Conservation (phyloP, 2,888 invertebrate species). For the Pemphredon lugubris region DNA sequence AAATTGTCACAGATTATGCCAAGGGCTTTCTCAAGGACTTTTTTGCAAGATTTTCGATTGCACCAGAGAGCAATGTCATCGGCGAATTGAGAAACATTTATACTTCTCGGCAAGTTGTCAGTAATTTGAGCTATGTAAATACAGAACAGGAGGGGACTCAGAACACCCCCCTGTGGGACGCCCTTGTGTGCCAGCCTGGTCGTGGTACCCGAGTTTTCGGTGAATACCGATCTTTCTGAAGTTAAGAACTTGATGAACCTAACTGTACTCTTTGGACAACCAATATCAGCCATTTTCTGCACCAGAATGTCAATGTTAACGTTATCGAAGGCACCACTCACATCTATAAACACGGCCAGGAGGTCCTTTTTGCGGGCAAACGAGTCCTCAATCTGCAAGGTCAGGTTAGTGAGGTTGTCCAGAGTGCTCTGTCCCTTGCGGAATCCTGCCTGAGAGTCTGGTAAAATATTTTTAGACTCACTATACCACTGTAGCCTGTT, state of each 20-base stretch:
- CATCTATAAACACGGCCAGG: constrained; percentile 45
- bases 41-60: neutral
- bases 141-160: constrained; percentile 18
- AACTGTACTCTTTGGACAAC: neutral
- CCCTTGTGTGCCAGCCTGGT: constrained; percentile 9
- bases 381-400: constrained; percentile 24
- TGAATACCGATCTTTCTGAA: neutral
- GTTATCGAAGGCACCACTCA: constrained; percentile 52
- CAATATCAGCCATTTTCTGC: constrained; percentile 2
- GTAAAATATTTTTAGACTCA: constrained; percentile 41
- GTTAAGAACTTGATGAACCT: constrained; percentile 20
- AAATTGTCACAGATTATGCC: neutral
- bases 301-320: constrained; percentile 25
- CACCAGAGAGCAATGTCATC: constrained; percentile 16
- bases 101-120: neutral
- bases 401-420: constrained; percentile 41
- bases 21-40: neutral
- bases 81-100: constrained; percentile 9
- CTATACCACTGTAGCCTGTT: constrained; percentile 42
- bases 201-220: neutral
- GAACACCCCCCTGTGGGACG: constrained; percentile 20
- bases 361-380: constrained; percentile 22
- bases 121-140: constrained; percentile 9
- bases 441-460: constrained; percentile 45
- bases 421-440: constrained; percentile 39